These are phyloP conservation scores for Silurus asotus DNA, from an alignment of 2,113 vertebrate genomes.

Conservation along the genomic window DNA sequence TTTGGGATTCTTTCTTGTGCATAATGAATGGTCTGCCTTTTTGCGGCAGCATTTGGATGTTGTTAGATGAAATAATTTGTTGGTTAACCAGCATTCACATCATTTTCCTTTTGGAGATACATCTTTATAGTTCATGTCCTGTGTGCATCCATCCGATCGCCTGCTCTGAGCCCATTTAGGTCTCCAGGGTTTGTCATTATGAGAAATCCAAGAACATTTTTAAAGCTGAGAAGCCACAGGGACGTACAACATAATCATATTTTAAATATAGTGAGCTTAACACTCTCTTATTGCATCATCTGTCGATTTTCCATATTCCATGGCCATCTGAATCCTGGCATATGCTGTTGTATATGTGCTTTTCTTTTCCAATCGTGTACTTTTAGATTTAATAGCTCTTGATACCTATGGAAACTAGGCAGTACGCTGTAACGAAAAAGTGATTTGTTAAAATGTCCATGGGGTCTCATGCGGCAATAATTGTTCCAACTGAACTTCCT, in stretches of 20 bases:
- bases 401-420: neutral
- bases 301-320: neutral
- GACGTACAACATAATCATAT: neutral
- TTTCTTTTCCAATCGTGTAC: neutral
- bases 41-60: conserved; percentile 2
- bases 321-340: neutral
- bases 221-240: neutral
- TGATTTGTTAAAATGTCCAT: conserved; percentile 11
- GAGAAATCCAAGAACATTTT: conserved; percentile 9
- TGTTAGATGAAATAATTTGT: conserved; percentile 19
- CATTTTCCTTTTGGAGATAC: conserved; percentile 28
- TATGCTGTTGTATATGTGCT: neutral
- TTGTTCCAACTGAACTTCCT: neutral
- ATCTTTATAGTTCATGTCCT: conserved; percentile 18
- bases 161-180: conserved; percentile 22
- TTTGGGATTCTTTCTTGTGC: conserved; percentile 29
- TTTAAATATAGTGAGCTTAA: neutral
- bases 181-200: neutral
- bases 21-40: conserved; percentile 9
- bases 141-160: neutral
- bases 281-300: neutral
- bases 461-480: neutral
- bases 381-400: neutral
- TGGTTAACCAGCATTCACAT: conserved; percentile 23
- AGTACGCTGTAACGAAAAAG: neutral